Percentiles rank a stretch among this genome's conserved stretches.
phyloP scores from a whole-genome alignment of 2,113 vertebrate genomes.

The Phalacrocorax pelagicus region DNA sequence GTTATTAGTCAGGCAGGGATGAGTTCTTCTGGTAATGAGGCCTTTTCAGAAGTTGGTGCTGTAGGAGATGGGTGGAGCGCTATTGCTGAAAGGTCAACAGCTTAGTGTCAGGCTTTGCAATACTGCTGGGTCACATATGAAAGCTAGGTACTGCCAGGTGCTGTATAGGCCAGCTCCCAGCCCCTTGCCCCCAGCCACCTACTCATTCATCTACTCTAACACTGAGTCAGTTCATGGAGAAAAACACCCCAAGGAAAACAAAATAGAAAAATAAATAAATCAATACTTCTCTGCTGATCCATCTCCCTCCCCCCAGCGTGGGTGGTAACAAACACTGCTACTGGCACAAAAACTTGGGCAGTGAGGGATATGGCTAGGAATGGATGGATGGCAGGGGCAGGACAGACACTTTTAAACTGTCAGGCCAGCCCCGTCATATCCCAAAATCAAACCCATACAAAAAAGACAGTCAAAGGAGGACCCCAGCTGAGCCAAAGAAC shows the following conservation, averaged over 20 bases:
- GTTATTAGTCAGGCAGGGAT: neutral
- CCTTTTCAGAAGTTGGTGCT: neutral
- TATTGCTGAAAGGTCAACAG: neutral
- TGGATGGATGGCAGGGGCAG: neutral
- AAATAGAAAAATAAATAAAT: neutral
- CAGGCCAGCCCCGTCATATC: neutral
- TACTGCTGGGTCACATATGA: neutral
- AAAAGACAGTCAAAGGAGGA: neutral
- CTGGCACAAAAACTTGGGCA: neutral
- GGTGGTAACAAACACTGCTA: neutral
- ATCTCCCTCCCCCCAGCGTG: neutral
- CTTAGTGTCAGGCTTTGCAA: neutral
- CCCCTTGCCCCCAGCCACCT: neutral
- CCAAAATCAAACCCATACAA: neutral
- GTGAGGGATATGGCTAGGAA: fast-evolving
- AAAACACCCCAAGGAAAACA: neutral
- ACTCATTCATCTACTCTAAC: neutral
- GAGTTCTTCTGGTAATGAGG: neutral
- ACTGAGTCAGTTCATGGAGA: neutral
- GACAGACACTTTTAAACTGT: neutral
- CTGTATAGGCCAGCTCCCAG: neutral
- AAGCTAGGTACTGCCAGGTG: neutral
- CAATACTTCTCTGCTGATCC: neutral
- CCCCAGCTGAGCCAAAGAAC: neutral
- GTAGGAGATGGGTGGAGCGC: neutral